A percentile compares a stretch with the other conserved stretches of the same genome.
These are phyloP conservation scores for Parotocinclus haroldoi DNA, from an alignment of 2,797 vertebrate genomes.

Conservation along the genomic window DNA sequence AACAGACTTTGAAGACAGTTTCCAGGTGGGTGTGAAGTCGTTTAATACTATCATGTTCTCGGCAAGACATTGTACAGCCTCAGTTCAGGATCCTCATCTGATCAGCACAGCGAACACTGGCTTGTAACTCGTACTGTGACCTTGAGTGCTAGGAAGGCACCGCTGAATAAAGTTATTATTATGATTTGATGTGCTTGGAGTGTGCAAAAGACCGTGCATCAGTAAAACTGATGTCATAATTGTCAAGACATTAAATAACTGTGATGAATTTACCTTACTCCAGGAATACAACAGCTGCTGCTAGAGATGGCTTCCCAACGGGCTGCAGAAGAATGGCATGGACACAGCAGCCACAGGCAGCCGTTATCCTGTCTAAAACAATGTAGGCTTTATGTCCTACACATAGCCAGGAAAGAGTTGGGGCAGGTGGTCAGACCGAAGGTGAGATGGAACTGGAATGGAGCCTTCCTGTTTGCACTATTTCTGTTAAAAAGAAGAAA, in stretches of 20 bases:
- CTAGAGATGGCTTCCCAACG: constrained; percentile 7
- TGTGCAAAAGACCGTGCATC: constrained; percentile 2
- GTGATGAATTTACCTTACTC: neutral
- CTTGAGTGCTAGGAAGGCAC: neutral
- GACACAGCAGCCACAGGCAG: constrained; percentile 3
- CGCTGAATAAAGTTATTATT: no score
- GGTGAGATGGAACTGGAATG: constrained; percentile 2
- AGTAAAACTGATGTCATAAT: constrained; percentile 1
- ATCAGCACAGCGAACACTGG: neutral
- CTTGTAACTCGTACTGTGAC: no score
- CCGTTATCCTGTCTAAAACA: neutral
- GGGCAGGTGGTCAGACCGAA: constrained; percentile 6
- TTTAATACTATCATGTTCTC: neutral
- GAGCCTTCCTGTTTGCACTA: constrained; percentile 4
- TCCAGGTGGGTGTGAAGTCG: no score
- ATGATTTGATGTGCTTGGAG: constrained; percentile 1
- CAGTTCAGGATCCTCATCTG: constrained; percentile 5
- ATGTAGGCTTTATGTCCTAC: constrained; percentile 5
- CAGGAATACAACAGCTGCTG: neutral
- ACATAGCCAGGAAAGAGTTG: constrained; percentile 5
- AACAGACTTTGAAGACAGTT: no score
- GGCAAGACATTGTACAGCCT: constrained; percentile 1
- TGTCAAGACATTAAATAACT: constrained; percentile 2
- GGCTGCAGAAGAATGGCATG: constrained; percentile 1
- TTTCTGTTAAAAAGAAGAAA: constrained; percentile 1